Evolutionary conservation across 2,888 invertebrate species (phyloP), one percentile per base, ranked within the genome.

Genomic region (Thera britannica): DNA sequence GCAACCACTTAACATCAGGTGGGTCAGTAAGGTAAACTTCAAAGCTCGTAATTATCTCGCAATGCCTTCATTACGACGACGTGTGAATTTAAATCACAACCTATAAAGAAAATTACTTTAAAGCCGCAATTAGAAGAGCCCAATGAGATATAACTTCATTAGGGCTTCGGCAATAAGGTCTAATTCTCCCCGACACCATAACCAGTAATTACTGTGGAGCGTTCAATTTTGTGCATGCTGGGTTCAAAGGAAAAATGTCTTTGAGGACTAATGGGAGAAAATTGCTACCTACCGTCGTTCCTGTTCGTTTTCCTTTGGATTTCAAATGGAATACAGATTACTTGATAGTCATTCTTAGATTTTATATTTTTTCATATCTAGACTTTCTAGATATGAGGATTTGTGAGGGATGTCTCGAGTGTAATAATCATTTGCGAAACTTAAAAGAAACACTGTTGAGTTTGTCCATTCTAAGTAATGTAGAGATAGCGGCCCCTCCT

Each of bases 121-220:
- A 46, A 64, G 7, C 35, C 35, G 9, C 65, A 65, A 65, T 62
- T 44, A 65, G 35, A 55, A 59, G 12, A 23, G 58, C 61, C 65
- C 66, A 35, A 57, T 57, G 23, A 58, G 11, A 58, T 54, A 61
- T 62, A 58, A 62, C 58, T 67, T 62, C 60, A 71, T 62, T 68
- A 62, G 63, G 62, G 44, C 62, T 67, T 61, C 52, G 49, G 58
- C 70, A 36, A 64, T 72, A 74, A 75, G 72, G 74, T 77, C 58
- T 67, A 70, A 73, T 77, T 73, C 75, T 56, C 65, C 70, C 59
- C 64, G 67, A 65, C 68, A 74, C 58, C 67, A 62, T 73, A 63
- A 73, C 62, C 64, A 71, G 71, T 62, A 74, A 77, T 76, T 78
- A 76, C 72, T 72, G 68, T 62, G 56, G 70, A 74, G 62, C 62